These are phyloP conservation scores for Ivindomyrus marchei DNA, from an alignment of 2,113 vertebrate species.

Conservation along the genomic window DNA sequence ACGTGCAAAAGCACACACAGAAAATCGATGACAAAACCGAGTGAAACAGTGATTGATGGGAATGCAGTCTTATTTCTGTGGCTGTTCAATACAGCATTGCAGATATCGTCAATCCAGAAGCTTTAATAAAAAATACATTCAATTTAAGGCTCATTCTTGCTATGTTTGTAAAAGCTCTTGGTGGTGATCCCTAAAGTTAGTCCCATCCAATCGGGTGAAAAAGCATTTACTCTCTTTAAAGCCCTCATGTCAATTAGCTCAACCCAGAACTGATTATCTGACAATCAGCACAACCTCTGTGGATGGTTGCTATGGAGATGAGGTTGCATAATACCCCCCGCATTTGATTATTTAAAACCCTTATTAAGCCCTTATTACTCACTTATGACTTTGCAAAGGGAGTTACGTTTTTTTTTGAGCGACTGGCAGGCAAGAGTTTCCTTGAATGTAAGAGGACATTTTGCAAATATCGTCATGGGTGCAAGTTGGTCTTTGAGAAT, in stretches of 20 bases:
- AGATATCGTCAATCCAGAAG: not conserved
- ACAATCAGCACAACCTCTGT: slow-evolving; percentile 44
- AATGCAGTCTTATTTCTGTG: not conserved
- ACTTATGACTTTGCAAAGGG: slow-evolving; percentile 47
- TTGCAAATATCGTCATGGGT: slow-evolving; percentile 35
- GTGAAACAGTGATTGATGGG: not conserved
- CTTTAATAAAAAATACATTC: not conserved
- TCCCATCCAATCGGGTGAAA: not conserved
- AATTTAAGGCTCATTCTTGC: not conserved
- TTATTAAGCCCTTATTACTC: slow-evolving; percentile 44
- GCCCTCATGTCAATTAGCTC: slow-evolving; percentile 48
- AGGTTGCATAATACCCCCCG: slow-evolving; percentile 39
- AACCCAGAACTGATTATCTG: slow-evolving; percentile 50
- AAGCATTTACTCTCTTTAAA: slow-evolving; percentile 35
- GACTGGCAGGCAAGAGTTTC: slow-evolving; percentile 45
- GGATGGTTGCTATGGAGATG: slow-evolving; percentile 45
- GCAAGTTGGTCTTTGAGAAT: slow-evolving; percentile 32
- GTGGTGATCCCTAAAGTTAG: slow-evolving; percentile 1
- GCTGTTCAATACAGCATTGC: not conserved
- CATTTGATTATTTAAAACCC: slow-evolving; percentile 48
- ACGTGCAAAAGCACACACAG: not conserved
- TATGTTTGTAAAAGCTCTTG: not conserved
- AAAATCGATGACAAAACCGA: not conserved
- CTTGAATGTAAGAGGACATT: slow-evolving; percentile 37
- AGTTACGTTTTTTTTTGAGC: slow-evolving; percentile 45